A percentile compares a stretch with the other conserved stretches of the same genome.
These are phyloP conservation scores for Agrotis puta DNA, from an alignment of 2,888 invertebrate genomes.

Conservation along the genomic window DNA sequence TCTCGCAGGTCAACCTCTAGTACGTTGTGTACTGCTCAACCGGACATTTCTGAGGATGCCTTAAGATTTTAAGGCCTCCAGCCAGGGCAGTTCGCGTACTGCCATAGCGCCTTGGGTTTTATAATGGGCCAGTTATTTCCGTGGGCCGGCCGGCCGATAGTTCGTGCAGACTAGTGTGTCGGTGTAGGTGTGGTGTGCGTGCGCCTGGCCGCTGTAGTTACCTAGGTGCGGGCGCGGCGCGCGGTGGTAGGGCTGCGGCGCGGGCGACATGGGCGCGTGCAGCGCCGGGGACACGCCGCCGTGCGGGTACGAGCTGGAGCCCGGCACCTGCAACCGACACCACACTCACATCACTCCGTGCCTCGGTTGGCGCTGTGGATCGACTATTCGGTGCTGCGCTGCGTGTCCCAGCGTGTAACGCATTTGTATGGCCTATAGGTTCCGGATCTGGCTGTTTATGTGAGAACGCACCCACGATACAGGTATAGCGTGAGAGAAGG, in stretches of 20 bases:
- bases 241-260: conserved; percentile 87
- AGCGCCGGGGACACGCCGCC: conserved; percentile 80
- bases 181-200: not conserved
- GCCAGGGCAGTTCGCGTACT: not conserved
- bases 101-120: too few species aligned
- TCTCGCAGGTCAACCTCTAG: too few species aligned
- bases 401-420: too few species aligned
- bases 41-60: too few species aligned
- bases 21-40: too few species aligned
- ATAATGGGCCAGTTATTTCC: not conserved
- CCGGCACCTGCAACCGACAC: conserved; percentile 73
- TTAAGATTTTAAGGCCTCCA: too few species aligned
- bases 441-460: too few species aligned
- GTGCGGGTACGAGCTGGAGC: conserved; percentile 83
- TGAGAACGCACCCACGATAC: too few species aligned
- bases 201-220: conserved; percentile 51
- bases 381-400: too few species aligned
- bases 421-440: too few species aligned
- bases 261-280: conserved; percentile 90
- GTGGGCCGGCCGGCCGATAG: conserved; percentile 18
- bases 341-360: not conserved
- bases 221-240: conserved; percentile 87
- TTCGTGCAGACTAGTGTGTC: not conserved
- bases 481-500: too few species aligned
- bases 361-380: too few species aligned